These are phyloP conservation scores for Gorsachius magnificus DNA, from an alignment of 2,797 vertebrate species.

Conservation along the genomic window DNA sequence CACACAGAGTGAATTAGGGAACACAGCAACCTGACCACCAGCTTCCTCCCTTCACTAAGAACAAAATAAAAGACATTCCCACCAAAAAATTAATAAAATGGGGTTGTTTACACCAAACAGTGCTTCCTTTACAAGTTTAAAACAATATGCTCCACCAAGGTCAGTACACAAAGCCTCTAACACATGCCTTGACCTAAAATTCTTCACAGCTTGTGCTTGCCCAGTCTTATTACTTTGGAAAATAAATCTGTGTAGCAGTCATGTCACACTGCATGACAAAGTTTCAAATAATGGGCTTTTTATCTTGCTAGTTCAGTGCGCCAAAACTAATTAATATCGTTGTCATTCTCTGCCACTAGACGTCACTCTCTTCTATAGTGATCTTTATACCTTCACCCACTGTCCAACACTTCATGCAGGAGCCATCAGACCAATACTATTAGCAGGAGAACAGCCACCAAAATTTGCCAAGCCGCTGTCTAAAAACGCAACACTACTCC, in stretches of 20 bases:
- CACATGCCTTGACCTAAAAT: not conserved
- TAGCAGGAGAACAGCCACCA: not conserved
- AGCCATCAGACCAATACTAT: not conserved
- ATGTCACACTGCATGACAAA: not conserved
- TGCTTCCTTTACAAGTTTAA: not conserved
- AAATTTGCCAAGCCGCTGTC: not conserved
- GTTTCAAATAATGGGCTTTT: not conserved
- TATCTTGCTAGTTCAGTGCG: not conserved
- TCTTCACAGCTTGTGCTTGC: not conserved
- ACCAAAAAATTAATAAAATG: not conserved
- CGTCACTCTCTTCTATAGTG: not conserved
- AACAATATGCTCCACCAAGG: not conserved
- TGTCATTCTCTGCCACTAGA: slow-evolving; percentile 15
- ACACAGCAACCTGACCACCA: not conserved
- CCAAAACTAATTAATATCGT: not conserved
- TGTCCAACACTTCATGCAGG: not conserved
- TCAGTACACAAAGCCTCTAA: not conserved
- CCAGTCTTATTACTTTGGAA: not conserved
- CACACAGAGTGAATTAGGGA: not conserved
- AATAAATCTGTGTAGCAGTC: not conserved
- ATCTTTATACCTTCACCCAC: not conserved
- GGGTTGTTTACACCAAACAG: not conserved
- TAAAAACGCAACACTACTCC: not conserved
- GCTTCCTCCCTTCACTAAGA: not conserved
- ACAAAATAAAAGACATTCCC: not conserved